Evolutionary conservation across 2,888 invertebrate species (phyloP), one percentile per base, ranked within the genome.

Genomic region (Coenonympha arcania): DNA sequence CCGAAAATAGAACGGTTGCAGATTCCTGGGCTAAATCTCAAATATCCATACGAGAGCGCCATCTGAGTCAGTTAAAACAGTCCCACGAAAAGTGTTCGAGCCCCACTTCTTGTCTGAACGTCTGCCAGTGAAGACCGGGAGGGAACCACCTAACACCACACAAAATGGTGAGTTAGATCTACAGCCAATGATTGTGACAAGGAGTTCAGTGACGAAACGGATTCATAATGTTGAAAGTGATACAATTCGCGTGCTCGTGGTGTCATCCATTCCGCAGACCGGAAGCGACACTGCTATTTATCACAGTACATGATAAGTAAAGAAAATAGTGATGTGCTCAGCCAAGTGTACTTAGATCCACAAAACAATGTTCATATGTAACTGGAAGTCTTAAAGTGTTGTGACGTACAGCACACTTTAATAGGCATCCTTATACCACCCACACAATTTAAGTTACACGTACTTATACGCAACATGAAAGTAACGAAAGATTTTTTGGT

Each of bases 21-120:
- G 87, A 87, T 87, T 87, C 87, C 87, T 87, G 87, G 87, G 87
- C 87, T 79, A 85, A 88, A 87, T 88, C 88, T 88, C 89, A 88
- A 87, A 87, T 89, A 87, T 87, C 88, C 83, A 84, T 84, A 84
- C 79, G 73, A 71, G 82, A 87, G 90, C 91, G 91, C 91, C 91
- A 90, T 90, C 91, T 91, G 85, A 88, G 87, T 76, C 88, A 87
- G 90, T 91, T 91, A 91, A 91, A 91, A 91, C 90, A 88, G 88
- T 88, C 85, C 86, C 83, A 87, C 88, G 84, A 88, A 88, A 88
- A 87, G 87, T 86, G 87, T 86, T 87, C 80, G 87, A 88, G 89
- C 89, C 89, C 90, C 92, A 92, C 91, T 92, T 90, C 91, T 91
- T 90, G 90, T 91, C 89, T 87, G 89, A 88, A 84, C 90, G 89